These are phyloP conservation scores for Muscicapa striata DNA, from an alignment of 2,797 vertebrate genomes.

Conservation along the genomic window DNA sequence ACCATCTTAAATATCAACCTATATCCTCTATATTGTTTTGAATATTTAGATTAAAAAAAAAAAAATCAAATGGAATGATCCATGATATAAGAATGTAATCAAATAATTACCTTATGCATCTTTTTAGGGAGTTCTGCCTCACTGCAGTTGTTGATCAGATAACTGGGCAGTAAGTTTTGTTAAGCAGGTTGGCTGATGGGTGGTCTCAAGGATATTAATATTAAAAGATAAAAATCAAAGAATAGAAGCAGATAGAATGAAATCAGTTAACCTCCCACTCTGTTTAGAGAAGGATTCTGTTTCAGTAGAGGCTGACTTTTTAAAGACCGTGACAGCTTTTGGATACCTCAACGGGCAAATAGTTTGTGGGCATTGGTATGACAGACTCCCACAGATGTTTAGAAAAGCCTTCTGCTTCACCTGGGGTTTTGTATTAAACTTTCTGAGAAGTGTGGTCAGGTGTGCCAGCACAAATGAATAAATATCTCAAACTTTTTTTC, in stretches of 20 bases:
- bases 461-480: constrained; percentile 26
- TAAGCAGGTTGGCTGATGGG: constrained; percentile 74
- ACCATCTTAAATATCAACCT: constrained; percentile 1
- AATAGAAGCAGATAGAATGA: constrained; percentile 64
- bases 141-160: constrained; percentile 59
- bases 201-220: constrained; percentile 80
- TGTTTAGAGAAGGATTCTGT: constrained; percentile 67
- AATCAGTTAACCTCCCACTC: constrained; percentile 66
- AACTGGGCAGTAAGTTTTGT: constrained; percentile 69
- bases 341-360: constrained; percentile 25
- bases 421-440: constrained; percentile 34
- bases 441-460: constrained; percentile 31
- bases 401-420: constrained; percentile 45
- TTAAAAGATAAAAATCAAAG: constrained; percentile 78
- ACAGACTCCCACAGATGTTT: constrained; percentile 55
- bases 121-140: constrained; percentile 51
- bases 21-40: constrained; percentile 26
- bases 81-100: constrained; percentile 29
- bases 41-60: neutral
- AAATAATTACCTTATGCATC: constrained; percentile 30
- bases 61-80: constrained; percentile 20
- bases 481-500: neutral
- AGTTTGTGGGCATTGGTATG: constrained; percentile 29
- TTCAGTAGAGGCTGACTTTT: constrained; percentile 42
- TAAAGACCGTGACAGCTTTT: constrained; percentile 43